Percentiles rank a stretch among this genome's conserved stretches.
Evolutionary conservation across 2,797 vertebrate species (phyloP).

Genomic region (Thunnus albacares): DNA sequence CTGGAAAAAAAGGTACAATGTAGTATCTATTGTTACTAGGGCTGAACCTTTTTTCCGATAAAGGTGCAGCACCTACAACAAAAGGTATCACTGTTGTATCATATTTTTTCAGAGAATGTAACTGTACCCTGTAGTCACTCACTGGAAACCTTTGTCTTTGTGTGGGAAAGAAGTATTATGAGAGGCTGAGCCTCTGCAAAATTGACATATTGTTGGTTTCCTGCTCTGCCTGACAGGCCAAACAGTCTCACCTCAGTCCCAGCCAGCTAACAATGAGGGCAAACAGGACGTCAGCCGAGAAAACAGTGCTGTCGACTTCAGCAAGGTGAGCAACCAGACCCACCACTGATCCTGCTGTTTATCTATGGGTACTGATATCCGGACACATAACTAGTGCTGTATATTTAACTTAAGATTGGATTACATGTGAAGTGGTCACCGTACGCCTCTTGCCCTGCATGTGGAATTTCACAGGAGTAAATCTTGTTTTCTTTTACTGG

Average conservation of each 20-base stretch:
- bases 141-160: slow-evolving; percentile 44
- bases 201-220: slow-evolving; percentile 53
- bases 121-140: slow-evolving; percentile 52
- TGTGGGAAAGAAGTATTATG: slow-evolving; percentile 56
- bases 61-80: slow-evolving; percentile 42
- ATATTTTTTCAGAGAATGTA: slow-evolving; percentile 55
- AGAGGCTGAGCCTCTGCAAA: slow-evolving; percentile 20
- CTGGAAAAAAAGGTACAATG: slow-evolving; percentile 55
- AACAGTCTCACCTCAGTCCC: slow-evolving; percentile 94
- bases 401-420: slow-evolving; percentile 67
- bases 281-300: slow-evolving; percentile 97
- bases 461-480: slow-evolving; percentile 23
- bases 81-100: slow-evolving; percentile 48
- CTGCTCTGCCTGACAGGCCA: slow-evolving; percentile 88
- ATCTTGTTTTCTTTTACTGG: slow-evolving; percentile 43
- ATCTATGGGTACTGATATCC: slow-evolving; percentile 54
- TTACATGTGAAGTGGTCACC: slow-evolving; percentile 70
- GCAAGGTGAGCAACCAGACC: slow-evolving; percentile 90
- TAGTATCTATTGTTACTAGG: slow-evolving; percentile 33
- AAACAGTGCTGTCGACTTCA: slow-evolving; percentile 98
- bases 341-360: slow-evolving; percentile 69
- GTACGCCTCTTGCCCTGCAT: slow-evolving; percentile 46
- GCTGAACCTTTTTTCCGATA: slow-evolving; percentile 27
- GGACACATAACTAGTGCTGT: slow-evolving; percentile 50
- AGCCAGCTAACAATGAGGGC: slow-evolving; percentile 90